phyloP scores from a whole-genome alignment of 2,797 vertebrate genomes.

The Periparus ater region DNA sequence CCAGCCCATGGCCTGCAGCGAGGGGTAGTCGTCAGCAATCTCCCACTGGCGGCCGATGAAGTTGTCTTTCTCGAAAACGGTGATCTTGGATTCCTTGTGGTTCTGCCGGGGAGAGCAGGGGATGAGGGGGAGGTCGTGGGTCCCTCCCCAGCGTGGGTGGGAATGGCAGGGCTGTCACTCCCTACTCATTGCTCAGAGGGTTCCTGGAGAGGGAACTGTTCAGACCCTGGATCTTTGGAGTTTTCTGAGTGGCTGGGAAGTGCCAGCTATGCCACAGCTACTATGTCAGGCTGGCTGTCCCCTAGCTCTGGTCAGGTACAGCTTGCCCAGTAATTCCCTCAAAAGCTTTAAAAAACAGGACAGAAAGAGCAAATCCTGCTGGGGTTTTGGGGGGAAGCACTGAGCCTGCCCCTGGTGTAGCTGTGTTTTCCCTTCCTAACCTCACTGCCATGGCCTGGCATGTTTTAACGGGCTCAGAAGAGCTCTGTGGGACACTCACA shows the following conservation, averaged over 20 bases:
- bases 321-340: neutral
- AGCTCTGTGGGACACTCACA: constrained; percentile 74
- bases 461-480: fast-evolving
- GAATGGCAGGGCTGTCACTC: neutral
- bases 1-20: constrained; percentile 97
- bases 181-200: fast-evolving
- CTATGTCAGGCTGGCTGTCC: neutral
- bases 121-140: neutral
- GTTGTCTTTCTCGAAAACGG: constrained; percentile 91
- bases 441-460: fast-evolving
- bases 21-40: constrained; percentile 91
- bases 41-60: constrained; percentile 94
- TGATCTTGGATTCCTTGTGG: constrained; percentile 93
- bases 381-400: fast-evolving
- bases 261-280: neutral
- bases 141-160: fast-evolving
- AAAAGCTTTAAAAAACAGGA: neutral
- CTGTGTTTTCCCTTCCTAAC: neutral
- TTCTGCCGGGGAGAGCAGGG: constrained; percentile 74
- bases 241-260: neutral
- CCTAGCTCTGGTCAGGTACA: neutral
- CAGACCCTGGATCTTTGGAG: neutral
- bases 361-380: neutral
- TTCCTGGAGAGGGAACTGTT: neutral
- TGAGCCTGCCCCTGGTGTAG: neutral